A percentile compares a stretch with the other conserved stretches of the same genome.
Conservation (phyloP, 2,113 vertebrate species). For the Leptosomus discolor region DNA sequence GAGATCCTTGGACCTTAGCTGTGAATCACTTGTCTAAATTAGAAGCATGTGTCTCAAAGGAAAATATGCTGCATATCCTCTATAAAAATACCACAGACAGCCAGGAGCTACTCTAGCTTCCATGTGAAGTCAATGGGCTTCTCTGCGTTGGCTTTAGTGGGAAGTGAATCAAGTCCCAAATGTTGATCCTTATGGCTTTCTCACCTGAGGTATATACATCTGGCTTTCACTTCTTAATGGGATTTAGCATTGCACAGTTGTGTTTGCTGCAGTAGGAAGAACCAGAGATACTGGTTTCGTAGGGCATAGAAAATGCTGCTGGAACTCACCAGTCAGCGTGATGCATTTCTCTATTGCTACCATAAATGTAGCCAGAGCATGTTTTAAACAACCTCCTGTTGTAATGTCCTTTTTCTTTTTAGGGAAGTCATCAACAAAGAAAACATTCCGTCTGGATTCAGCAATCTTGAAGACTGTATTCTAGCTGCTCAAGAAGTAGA, state of each 20-base stretch:
- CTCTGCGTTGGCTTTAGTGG: neutral
- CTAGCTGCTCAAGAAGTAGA: slow-evolving; percentile 71
- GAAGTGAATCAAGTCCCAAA: neutral
- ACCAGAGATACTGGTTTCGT: neutral
- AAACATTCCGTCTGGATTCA: slow-evolving; percentile 83
- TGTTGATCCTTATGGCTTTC: neutral
- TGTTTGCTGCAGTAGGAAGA: neutral
- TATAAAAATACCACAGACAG: neutral
- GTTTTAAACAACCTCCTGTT: neutral
- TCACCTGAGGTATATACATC: neutral
- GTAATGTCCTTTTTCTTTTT: slow-evolving; percentile 5
- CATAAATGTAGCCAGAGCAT: neutral
- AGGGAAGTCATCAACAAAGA: slow-evolving; percentile 87
- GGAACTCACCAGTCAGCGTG: neutral
- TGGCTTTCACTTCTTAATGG: neutral
- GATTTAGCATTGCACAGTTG: neutral
- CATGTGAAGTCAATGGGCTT: neutral
- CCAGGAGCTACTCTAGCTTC: neutral
- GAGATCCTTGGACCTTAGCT: neutral
- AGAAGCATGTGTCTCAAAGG: neutral
- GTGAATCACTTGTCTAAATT: slow-evolving; percentile 35
- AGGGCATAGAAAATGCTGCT: neutral
- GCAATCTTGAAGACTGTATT: slow-evolving; percentile 66
- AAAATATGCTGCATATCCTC: neutral
- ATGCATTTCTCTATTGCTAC: neutral